Base-by-base conservation (phyloP, 2,113 vertebrate genomes). In the Alces alces region DNA sequence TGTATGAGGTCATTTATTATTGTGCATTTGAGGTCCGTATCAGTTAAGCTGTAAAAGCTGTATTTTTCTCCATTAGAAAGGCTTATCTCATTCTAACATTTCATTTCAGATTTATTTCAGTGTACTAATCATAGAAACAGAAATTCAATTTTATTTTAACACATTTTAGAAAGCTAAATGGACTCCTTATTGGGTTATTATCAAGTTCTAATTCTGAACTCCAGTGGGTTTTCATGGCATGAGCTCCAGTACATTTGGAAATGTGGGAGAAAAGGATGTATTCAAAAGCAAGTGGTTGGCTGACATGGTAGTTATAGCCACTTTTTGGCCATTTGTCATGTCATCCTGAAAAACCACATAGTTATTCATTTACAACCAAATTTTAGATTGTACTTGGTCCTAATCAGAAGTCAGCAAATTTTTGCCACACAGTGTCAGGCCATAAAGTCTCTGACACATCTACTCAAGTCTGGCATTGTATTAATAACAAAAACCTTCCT, bases 121-220 rank as follows among this genome's bases (percentile, higher is more conserved):
- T 47, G 23, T 25, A 80, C 92, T 95, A 96, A 97, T 96, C 88
- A 54, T 45, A 95, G 92, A 76, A 94, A 95, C 54, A 94, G 78
- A 98, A 95, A 96, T 89, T 21, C 0, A 2, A 73, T 94, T 97
- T 96, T 95, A 92, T 94, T 96, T 73, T 95, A 86, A 91, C 87
- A 95, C 86, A 86, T 90, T 97, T 91, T 92, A 86, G 58, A 96
- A 95, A 96, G 23, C 73, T 94, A 98, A 97, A 96, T 96, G 36
- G 47, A 70, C 61, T 94, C 94, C 93, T 98, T 87, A 96, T 95
- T 97, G 95, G n/a, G 79, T 97, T 94, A 87, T 97, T 86, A 92
- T 78, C 47, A 58, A 52, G 13, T 95, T 92, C 85, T 92, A 91
- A 91, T 95, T 95, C 73, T 92, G 76, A 66, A 94, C 88, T 88